Conservation (phyloP, 2,797 vertebrate species). For the Halcyon leucocephala region DNA sequence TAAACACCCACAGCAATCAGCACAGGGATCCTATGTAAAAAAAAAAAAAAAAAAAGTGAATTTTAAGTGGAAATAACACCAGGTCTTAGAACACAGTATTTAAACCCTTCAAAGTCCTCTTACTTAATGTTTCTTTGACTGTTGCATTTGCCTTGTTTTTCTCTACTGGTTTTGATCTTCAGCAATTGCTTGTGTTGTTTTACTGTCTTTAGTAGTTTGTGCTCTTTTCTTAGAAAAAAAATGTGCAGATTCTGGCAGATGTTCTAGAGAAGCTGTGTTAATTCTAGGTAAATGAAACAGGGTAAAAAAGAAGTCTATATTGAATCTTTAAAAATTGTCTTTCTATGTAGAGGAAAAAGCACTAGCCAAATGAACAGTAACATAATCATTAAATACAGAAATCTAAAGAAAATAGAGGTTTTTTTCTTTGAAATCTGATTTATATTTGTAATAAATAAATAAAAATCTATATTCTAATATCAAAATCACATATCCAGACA, state of each 20-base stretch:
- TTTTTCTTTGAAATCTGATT: background rate
- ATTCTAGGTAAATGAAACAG: background rate
- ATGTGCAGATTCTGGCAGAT: background rate
- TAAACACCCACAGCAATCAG: background rate
- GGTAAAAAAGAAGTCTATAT: background rate
- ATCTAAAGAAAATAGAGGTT: background rate
- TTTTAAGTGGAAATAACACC: constrained; percentile 40
- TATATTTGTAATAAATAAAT: background rate
- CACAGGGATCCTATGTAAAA: background rate
- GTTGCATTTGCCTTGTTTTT: background rate
- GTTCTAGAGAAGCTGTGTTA: background rate
- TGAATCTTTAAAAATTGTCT: background rate
- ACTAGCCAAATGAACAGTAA: background rate
- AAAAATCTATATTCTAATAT: background rate
- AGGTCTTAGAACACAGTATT: background rate
- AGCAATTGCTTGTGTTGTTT: background rate
- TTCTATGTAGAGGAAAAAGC: background rate
- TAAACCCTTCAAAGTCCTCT: background rate
- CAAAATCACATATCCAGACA: background rate
- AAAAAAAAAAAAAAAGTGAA: background rate
- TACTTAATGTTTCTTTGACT: background rate
- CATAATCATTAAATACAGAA: background rate
- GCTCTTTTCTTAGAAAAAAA: background rate
- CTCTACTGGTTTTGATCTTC: background rate
- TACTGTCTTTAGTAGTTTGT: background rate